A percentile compares a stretch with the other conserved stretches of the same genome.
phyloP scores from a whole-genome alignment of 2,797 vertebrate genomes.

The Brachymystax lenok region DNA sequence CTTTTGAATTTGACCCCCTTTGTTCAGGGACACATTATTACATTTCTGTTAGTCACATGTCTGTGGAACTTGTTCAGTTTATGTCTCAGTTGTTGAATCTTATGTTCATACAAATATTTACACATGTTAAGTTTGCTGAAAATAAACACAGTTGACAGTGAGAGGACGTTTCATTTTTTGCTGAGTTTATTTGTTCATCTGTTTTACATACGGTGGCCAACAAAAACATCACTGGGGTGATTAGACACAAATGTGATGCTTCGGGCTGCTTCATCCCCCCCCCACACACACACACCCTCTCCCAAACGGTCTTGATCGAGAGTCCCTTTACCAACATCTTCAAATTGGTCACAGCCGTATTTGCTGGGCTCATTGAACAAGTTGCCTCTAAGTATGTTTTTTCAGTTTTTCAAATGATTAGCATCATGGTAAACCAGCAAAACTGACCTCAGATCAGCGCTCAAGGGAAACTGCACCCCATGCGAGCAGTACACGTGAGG shows the following conservation, averaged over 20 bases:
- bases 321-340: constrained; percentile 24
- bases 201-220: constrained; percentile 70
- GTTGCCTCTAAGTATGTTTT: not conserved
- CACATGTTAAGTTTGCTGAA: too few relatives aligned
- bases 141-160: too few relatives aligned
- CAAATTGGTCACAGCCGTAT: not conserved
- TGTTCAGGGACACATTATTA: too few relatives aligned
- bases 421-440: not conserved
- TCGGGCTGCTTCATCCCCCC: constrained; percentile 18
- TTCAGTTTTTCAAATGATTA: not conserved
- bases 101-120: too few relatives aligned
- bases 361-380: not conserved
- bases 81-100: too few relatives aligned
- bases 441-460: not conserved
- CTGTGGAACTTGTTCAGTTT: too few relatives aligned
- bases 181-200: constrained; percentile 57
- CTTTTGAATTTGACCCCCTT: too few relatives aligned
- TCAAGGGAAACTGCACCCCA: constrained; percentile 8
- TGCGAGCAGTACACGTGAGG: not conserved
- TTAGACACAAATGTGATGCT: constrained; percentile 76
- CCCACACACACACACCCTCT: constrained; percentile 5
- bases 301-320: constrained; percentile 40
- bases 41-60: too few relatives aligned
- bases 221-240: constrained; percentile 70
- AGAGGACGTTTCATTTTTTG: too few relatives aligned